Evolutionary conservation across 1,140 invertebrate genomes (phyloP), one percentile per base, ranked within the genome.

Genomic region (Palaemon carinicauda): DNA sequence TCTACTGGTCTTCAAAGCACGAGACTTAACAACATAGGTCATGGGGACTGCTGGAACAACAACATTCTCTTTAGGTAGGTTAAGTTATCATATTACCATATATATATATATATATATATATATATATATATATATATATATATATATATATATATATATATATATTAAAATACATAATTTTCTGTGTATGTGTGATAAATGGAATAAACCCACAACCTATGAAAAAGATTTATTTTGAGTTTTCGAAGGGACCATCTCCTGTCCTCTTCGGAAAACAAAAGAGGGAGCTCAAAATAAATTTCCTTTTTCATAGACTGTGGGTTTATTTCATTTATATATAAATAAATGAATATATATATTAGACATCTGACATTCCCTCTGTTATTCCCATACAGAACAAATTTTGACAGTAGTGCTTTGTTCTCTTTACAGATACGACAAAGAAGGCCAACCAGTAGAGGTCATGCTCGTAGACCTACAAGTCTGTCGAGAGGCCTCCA

Each of bases 31-130:
- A 41, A 65, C 7, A 3, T 84, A 10, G 56, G 82, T 53, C 77
- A 82, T 51, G 82, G 80, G 10, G 56, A 84, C 33, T 83, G 53
- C 56, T 80, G 81, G 81, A 71, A 80, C 80, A 84, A 79, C 78
- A 80, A 84, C 27, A 65, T 80, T 50, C 52, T 88, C 33, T 80
- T 82, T 65, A 73, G 65, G 82, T 80, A 84, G 24, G 71, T 21
- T 7, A 24, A n/a, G 29, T 73, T 7, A 73, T 52, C 1, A 51
- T 7, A 21, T 51, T 5, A 27, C 24, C 33, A 24, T 19, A 33
- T 74, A 33, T 74, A 33, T 74, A 33, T 74, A 33, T 74, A 33
- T 74, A 33, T 74, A 33, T 74, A 33, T 74, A 33, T 74, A 33
- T 74, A 33, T 74, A 33, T 74, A 33, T 74, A 33, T 74, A 33